phyloP scores from a whole-genome alignment of 2,797 vertebrate genomes.

The Microctenopoma stevenorrisi region DNA sequence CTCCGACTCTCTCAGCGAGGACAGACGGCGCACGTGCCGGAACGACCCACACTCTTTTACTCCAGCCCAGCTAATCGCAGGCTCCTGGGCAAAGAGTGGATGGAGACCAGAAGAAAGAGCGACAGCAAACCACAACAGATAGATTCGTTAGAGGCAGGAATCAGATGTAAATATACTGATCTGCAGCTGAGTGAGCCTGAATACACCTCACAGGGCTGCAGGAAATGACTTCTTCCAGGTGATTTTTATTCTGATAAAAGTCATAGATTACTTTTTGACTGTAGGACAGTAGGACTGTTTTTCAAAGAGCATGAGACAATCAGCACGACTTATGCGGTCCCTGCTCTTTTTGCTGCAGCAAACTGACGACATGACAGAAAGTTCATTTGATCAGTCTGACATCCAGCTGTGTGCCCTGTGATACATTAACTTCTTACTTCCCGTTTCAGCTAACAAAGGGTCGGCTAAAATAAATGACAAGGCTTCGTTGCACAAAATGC shows the following conservation, averaged over 20 bases:
- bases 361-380: constrained; percentile 16
- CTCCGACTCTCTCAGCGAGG: constrained; percentile 23
- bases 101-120: not conserved
- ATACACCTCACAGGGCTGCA: constrained; percentile 22
- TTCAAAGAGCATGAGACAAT: not conserved
- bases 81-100: constrained; percentile 36
- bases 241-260: constrained; percentile 1
- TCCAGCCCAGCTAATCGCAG: constrained; percentile 38
- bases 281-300: no score
- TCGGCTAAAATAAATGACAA: constrained; percentile 64
- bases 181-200: constrained; percentile 29
- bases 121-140: constrained; percentile 22
- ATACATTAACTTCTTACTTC: constrained; percentile 33
- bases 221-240: no score
- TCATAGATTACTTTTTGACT: no score
- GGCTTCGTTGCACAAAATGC: constrained; percentile 55
- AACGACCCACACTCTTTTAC: constrained; percentile 37
- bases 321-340: not conserved
- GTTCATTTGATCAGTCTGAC: constrained; percentile 33
- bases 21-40: constrained; percentile 45
- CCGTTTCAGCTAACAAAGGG: constrained; percentile 33
- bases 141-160: constrained; percentile 43
- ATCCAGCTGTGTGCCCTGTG: constrained; percentile 21
- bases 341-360: not conserved
- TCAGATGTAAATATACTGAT: constrained; percentile 8